A percentile compares a stretch with the other conserved stretches of the same genome.
Evolutionary conservation across 2,888 invertebrate genomes (phyloP).

Genomic region (Yponomeuta malinellus): DNA sequence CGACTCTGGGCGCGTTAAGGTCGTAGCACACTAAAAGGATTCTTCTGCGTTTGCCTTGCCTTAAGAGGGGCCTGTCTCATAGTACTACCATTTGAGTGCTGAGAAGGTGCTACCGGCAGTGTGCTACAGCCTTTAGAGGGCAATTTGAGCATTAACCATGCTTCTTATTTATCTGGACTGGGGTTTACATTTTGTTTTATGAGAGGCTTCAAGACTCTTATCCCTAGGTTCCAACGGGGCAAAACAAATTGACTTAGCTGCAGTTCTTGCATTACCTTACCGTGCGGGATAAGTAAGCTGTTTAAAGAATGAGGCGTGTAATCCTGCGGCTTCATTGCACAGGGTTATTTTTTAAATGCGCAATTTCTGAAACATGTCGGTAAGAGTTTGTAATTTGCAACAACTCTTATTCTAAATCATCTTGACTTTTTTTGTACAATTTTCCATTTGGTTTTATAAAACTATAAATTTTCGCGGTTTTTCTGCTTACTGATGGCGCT

Average conservation of each 20-base stretch:
- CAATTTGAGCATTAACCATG: slow-evolving; percentile 35
- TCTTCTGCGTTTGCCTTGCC: not conserved
- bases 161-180: slow-evolving; percentile 34
- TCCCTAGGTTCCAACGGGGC: slow-evolving; percentile 23
- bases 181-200: slow-evolving; percentile 34
- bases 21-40: not conserved
- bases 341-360: no score
- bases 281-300: not conserved
- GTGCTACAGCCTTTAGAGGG: slow-evolving; percentile 20
- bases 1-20: not conserved
- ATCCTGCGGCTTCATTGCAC: no score
- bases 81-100: no score
- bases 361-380: no score
- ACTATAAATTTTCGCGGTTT: no score
- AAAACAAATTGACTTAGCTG: slow-evolving; percentile 32
- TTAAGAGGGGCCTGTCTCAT: not conserved
- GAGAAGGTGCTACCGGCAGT: not conserved
- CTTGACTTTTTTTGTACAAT: no score
- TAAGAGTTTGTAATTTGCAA: no score
- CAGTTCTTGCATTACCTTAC: slow-evolving; percentile 33
- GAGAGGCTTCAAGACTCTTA: slow-evolving; percentile 30
- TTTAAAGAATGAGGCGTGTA: not conserved
- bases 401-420: no score
- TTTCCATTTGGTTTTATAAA: no score
- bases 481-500: no score